These are phyloP conservation scores for Crypturellus tataupa DNA, from an alignment of 2,797 vertebrate species.

Conservation along the genomic window DNA sequence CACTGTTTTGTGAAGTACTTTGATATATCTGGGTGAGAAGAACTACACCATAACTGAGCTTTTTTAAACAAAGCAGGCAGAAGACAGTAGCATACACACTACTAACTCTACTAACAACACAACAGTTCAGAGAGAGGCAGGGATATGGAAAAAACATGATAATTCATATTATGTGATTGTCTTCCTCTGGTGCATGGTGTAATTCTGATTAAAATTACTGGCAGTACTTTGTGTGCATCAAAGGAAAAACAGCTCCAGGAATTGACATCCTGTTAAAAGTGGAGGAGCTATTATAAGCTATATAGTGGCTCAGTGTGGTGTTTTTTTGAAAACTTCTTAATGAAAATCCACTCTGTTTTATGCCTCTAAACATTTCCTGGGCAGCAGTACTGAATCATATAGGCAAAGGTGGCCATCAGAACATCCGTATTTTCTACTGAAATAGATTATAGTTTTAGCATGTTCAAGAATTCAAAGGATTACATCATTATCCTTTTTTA, in stretches of 20 bases:
- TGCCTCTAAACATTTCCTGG: slow-evolving; percentile 23
- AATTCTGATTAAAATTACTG: slow-evolving; percentile 70
- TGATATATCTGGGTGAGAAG: slow-evolving; percentile 10
- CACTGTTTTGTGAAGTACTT: background rate
- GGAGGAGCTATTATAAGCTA: slow-evolving; percentile 63
- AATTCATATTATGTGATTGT: slow-evolving; percentile 51
- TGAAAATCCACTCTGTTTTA: slow-evolving; percentile 20
- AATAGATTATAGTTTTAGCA: background rate
- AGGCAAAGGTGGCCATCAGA: background rate
- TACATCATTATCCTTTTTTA: background rate
- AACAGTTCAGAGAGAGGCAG: background rate
- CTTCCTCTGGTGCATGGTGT: slow-evolving; percentile 1
- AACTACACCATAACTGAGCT: background rate
- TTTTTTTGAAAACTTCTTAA: slow-evolving; percentile 68
- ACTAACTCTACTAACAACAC: background rate
- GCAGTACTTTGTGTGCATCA: slow-evolving; percentile 67
- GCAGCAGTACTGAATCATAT: background rate
- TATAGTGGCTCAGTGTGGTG: slow-evolving; percentile 59
- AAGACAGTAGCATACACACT: background rate
- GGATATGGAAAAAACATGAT: background rate
- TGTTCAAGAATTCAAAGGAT: background rate
- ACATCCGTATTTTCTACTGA: background rate
- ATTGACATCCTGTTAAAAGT: slow-evolving; percentile 76
- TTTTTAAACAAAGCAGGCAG: slow-evolving; percentile 30
- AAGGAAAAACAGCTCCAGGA: slow-evolving; percentile 70